Evolutionary conservation across 2,113 vertebrate genomes (phyloP), one percentile per base, ranked within the genome.

Genomic region (Perognathus longimembris): DNA sequence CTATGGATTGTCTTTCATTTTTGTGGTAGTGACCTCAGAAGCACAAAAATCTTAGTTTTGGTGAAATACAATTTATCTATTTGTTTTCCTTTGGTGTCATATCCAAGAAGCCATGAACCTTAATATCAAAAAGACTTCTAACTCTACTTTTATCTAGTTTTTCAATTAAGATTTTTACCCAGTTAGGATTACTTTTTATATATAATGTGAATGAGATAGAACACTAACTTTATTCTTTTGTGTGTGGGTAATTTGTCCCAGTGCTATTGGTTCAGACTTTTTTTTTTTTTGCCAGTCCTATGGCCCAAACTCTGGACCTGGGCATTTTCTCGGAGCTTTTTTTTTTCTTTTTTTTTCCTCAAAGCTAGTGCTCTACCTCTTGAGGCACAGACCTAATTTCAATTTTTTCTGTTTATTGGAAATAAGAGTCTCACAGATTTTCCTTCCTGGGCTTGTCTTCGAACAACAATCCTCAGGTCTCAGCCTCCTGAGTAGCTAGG

Each of bases 61-160:
- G 50, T 78, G 14, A 87, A 74, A 28, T 78, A 2, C n/a, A 50
- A 75, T 76, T 70, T 86, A 73, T 69, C 30, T 78, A 67, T 28
- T 71, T 81, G 45, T 21, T 83, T 50, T 78, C 4, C 6, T 20
- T 87, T 84, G 15, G 12, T 69, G 6, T 71, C 70, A 80, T 77
- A 66, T 28, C 21, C 67, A 82, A 80, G 73, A 90, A 85, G 17
- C 7, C 12, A 30, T 36, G 8, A 91, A 77, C 90, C 34, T 1
- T 15, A 15, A 34, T 10, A 14, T 77, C 24, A 57, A n/a, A 74
- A 70, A 80, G 36, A 85, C 59, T 88, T 82, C 45, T 12, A 82
- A 26, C 85, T 81, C 36, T n/a, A 14, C 54, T 92, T 79, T 84
- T 17, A 75, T 70, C 12, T 38, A 79, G 87, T 20, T 81, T 94